Percentiles rank a stretch among this genome's conserved stretches.
These are phyloP conservation scores for Torymus texanus DNA, from an alignment of 2,888 invertebrate genomes.

Conservation along the genomic window DNA sequence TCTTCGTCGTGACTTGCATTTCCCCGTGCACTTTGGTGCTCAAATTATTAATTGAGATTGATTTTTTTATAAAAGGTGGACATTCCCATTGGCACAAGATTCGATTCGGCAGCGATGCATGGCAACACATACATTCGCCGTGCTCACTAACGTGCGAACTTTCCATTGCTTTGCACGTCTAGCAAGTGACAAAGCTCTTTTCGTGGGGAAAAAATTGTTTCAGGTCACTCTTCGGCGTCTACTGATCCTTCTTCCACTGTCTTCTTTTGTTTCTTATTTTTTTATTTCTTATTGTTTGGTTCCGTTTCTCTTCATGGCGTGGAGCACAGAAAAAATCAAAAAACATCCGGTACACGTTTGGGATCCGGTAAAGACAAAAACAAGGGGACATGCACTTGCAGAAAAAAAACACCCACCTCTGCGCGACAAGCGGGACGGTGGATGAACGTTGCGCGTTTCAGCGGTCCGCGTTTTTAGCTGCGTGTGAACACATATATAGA, in stretches of 20 bases:
- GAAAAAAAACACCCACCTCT: constrained; percentile 27
- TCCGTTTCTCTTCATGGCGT: background rate
- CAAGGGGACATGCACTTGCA: constrained; percentile 25
- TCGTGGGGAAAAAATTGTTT: background rate
- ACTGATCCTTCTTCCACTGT: background rate
- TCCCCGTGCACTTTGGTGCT: constrained; percentile 1
- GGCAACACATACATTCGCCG: background rate
- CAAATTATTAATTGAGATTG: background rate
- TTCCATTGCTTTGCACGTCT: background rate
- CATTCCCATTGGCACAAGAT: constrained; percentile 3
- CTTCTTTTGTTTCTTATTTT: background rate
- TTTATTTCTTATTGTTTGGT: background rate
- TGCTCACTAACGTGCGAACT: background rate
- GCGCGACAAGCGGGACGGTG: constrained; percentile 35
- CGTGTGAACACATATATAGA: constrained; percentile 5
- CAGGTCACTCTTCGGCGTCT: background rate
- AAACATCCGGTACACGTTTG: constrained; percentile 3
- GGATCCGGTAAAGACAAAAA: background rate
- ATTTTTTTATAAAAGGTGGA: background rate
- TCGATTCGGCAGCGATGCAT: constrained; percentile 7
- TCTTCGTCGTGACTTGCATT: background rate
- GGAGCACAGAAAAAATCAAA: constrained; percentile 25
- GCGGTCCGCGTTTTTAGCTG: constrained; percentile 13
- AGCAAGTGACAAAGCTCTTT: background rate
- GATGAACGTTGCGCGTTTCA: constrained; percentile 2